Evolutionary conservation across 92 coral and sea anemone species (phyloP).

Genomic region (Porites lobata): DNA sequence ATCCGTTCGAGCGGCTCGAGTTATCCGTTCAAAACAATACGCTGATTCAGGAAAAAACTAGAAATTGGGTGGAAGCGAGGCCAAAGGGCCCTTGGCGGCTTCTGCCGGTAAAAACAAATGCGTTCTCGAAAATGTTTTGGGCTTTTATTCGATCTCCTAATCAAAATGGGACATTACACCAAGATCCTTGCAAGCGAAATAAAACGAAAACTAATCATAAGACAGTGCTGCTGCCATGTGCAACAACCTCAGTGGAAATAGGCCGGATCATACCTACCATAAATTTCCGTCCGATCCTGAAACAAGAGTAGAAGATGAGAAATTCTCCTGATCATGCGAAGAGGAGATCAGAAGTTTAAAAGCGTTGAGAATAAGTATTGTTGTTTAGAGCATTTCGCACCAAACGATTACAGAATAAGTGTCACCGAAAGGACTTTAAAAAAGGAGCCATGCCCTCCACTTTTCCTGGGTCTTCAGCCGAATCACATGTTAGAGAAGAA

Average conservation of each 20-base stretch:
- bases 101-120: too few relatives aligned
- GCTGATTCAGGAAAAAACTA: too few relatives aligned
- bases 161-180: too few relatives aligned
- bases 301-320: neutral
- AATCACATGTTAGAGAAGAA: neutral
- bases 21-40: too few relatives aligned
- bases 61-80: too few relatives aligned
- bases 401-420: too few relatives aligned
- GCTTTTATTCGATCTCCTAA: too few relatives aligned
- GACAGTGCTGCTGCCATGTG: neutral
- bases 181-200: neutral
- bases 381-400: too few relatives aligned
- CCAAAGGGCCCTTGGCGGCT: too few relatives aligned
- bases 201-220: neutral
- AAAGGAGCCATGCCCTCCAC: neutral
- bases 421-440: neutral
- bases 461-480: conserved; percentile 4
- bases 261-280: neutral
- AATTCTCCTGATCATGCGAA: neutral
- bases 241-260: neutral
- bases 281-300: neutral
- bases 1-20: too few relatives aligned
- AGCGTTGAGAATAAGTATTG: neutral
- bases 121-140: too few relatives aligned
- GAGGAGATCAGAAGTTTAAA: neutral